Evolutionary conservation across 2,888 invertebrate species (phyloP).

Genomic region (Beris morrisii): DNA sequence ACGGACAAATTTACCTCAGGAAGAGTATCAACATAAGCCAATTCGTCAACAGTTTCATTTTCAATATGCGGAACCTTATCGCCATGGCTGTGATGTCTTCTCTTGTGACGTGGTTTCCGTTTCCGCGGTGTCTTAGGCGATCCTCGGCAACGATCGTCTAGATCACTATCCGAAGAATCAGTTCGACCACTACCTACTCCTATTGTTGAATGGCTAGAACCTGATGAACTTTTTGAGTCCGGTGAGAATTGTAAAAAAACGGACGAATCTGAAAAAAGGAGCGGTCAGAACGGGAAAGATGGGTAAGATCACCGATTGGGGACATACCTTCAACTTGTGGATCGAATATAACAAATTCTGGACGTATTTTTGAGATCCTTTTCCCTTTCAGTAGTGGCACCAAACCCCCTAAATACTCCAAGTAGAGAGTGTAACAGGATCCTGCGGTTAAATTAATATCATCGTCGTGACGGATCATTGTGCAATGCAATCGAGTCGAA

Average conservation of each 20-base stretch:
- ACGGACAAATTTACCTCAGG: constrained; percentile 67
- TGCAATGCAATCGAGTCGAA: constrained; percentile 90
- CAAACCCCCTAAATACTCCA: constrained; percentile 94
- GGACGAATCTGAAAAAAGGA: constrained; percentile 45
- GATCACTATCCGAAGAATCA: constrained; percentile 69
- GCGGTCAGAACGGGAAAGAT: neutral
- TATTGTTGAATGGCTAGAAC: constrained; percentile 59
- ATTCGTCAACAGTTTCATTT: constrained; percentile 63
- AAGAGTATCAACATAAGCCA: constrained; percentile 80
- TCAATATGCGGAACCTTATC: constrained; percentile 51
- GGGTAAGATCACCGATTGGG: neutral
- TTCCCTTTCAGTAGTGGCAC: constrained; percentile 95
- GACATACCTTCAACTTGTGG: constrained; percentile 76
- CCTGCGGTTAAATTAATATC: constrained; percentile 71
- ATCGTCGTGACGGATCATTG: constrained; percentile 91
- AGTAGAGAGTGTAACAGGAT: constrained; percentile 84
- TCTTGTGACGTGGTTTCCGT: constrained; percentile 62
- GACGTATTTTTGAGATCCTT: constrained; percentile 92
- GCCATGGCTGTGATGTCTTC: constrained; percentile 46
- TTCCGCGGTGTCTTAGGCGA: constrained; percentile 81
- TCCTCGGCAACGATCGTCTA: constrained; percentile 65
- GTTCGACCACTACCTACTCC: constrained; percentile 58
- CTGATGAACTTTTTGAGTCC: constrained; percentile 59
- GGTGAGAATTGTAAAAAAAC: constrained; percentile 51
- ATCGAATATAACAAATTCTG: constrained; percentile 97